Evolutionary conservation across 2,888 invertebrate genomes (phyloP).

Genomic region (Sphinx pinastri): DNA sequence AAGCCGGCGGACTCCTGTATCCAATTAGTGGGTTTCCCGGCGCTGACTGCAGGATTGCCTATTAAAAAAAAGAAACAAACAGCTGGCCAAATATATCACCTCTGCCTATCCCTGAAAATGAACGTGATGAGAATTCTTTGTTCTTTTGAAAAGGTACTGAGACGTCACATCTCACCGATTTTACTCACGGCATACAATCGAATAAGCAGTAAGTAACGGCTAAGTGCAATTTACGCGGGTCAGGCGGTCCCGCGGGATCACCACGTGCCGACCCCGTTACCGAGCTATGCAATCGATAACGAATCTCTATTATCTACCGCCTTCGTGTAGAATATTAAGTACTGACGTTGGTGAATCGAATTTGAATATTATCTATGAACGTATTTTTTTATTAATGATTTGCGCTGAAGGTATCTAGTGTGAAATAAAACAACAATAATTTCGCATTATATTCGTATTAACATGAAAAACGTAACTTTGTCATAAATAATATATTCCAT

Average conservation of each 20-base stretch:
- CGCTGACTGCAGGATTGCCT: too few relatives aligned
- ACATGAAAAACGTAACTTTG: conserved; percentile 62
- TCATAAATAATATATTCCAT: conserved; percentile 50
- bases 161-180: conserved; percentile 10
- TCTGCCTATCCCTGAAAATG: too few relatives aligned
- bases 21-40: too few relatives aligned
- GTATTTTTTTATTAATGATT: too few relatives aligned
- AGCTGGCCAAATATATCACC: too few relatives aligned
- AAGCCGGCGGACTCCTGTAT: too few relatives aligned
- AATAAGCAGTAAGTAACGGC: conserved; percentile 26
- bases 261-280: conserved; percentile 28
- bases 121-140: too few relatives aligned
- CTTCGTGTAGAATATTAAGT: neutral
- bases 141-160: neutral
- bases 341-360: neutral
- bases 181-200: conserved; percentile 24
- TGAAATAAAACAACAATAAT: conserved; percentile 47
- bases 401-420: too few relatives aligned
- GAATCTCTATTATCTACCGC: neutral
- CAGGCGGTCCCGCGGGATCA: conserved; percentile 26
- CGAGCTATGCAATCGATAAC: conserved; percentile 14
- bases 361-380: too few relatives aligned
- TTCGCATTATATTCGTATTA: conserved; percentile 55
- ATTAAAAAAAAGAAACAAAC: too few relatives aligned
- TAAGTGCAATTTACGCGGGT: conserved; percentile 28